phyloP scores from a whole-genome alignment of 2,888 invertebrate genomes.

The Rhagium mordax region DNA sequence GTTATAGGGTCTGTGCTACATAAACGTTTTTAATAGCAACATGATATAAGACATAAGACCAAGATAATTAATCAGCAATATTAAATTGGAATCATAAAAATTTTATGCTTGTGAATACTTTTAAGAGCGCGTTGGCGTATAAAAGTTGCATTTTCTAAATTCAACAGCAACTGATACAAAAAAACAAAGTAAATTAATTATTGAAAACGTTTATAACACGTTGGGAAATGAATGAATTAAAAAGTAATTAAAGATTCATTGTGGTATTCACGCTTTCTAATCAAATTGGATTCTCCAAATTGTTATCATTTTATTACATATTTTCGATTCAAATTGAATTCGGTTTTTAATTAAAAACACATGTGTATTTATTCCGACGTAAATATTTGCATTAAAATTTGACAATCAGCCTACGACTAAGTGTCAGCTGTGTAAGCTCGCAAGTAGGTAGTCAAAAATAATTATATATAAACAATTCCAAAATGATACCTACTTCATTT shows the following conservation, averaged over 20 bases:
- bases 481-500: too few relatives aligned
- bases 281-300: neutral
- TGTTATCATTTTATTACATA: neutral
- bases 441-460: neutral
- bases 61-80: constrained; percentile 14
- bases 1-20: neutral
- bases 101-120: neutral
- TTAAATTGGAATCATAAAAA: constrained; percentile 15
- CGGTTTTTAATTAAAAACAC: neutral
- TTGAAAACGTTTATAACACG: neutral
- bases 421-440: neutral
- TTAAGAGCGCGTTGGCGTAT: neutral
- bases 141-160: constrained; percentile 10
- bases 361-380: neutral
- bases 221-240: neutral
- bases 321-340: neutral
- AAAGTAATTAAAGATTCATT: neutral
- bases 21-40: constrained; percentile 24
- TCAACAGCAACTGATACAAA: too few relatives aligned
- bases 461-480: too few relatives aligned
- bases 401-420: neutral
- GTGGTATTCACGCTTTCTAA: neutral
- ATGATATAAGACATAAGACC: constrained; percentile 9
- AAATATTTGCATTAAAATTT: neutral
- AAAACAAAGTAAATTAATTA: neutral